These are phyloP conservation scores for Melanophora roralis DNA, from an alignment of 2,888 invertebrate genomes.

Conservation along the genomic window DNA sequence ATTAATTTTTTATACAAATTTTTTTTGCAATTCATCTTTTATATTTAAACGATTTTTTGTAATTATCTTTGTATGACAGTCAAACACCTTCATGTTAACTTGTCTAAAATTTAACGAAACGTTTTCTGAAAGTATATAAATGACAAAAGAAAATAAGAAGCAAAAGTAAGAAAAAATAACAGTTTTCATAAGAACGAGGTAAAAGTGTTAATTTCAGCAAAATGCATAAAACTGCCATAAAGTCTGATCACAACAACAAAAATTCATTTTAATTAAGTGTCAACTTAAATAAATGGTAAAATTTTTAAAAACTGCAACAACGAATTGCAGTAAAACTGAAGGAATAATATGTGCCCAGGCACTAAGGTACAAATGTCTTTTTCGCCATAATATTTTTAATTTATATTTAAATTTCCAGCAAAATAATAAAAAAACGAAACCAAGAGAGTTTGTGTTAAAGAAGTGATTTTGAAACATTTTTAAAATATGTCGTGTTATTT, in stretches of 20 bases:
- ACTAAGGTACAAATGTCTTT: too few relatives aligned
- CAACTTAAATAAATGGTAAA: background rate
- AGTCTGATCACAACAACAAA: background rate
- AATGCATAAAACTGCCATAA: background rate
- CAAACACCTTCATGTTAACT: background rate
- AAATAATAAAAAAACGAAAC: background rate
- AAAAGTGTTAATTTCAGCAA: background rate
- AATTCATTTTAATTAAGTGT: background rate
- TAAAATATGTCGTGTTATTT: too few relatives aligned
- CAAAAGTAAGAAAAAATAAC: background rate
- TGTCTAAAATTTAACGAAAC: background rate
- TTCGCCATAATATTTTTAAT: slow-evolving; percentile 5
- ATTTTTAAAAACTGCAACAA: too few relatives aligned
- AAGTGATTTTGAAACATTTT: too few relatives aligned
- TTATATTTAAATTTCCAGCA: slow-evolving; percentile 41
- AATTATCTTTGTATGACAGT: too few relatives aligned
- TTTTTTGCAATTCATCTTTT: too few relatives aligned
- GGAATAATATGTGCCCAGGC: too few relatives aligned
- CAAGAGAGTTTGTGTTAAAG: too few relatives aligned
- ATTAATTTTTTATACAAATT: too few relatives aligned
- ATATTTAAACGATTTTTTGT: too few relatives aligned
- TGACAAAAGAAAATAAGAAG: background rate
- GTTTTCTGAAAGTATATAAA: background rate
- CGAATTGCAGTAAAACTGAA: too few relatives aligned
- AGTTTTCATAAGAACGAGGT: background rate